Evolutionary conservation across 2,113 vertebrate species (phyloP).

Genomic region (Oceanites oceanicus): DNA sequence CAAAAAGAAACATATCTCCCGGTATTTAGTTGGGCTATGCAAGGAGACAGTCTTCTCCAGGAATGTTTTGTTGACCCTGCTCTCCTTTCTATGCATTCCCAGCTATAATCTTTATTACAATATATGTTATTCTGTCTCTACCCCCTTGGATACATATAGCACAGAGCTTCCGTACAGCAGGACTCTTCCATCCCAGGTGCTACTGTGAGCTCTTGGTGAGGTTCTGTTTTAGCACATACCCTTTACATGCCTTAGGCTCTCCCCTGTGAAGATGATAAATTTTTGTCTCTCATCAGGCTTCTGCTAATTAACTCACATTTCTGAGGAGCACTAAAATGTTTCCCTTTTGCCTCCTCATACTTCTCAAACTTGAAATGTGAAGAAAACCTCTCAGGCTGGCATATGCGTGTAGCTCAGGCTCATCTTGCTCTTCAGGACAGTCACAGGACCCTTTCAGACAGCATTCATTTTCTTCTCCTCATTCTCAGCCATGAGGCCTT

Average conservation of each 20-base stretch:
- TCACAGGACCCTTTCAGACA: background rate
- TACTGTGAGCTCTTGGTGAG: background rate
- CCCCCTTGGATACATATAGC: background rate
- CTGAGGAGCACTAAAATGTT: background rate
- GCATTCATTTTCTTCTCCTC: background rate
- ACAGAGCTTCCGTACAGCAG: background rate
- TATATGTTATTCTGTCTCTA: background rate
- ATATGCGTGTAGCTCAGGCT: fast-evolving
- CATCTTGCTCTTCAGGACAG: background rate
- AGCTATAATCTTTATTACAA: background rate
- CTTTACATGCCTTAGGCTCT: background rate
- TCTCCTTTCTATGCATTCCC: background rate
- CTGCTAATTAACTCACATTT: background rate
- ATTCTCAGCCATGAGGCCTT: background rate
- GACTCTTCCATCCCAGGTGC: background rate
- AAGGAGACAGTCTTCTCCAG: background rate
- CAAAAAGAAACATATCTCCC: background rate
- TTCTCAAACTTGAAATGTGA: background rate
- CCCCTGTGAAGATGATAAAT: background rate
- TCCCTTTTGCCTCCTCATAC: background rate
- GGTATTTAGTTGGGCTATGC: background rate
- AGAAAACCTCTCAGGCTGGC: background rate
- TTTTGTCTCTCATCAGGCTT: background rate
- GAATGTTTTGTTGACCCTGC: background rate
- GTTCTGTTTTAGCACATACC: background rate